Conservation (phyloP, 2,888 invertebrate genomes). For the Ormyrus thymus region DNA sequence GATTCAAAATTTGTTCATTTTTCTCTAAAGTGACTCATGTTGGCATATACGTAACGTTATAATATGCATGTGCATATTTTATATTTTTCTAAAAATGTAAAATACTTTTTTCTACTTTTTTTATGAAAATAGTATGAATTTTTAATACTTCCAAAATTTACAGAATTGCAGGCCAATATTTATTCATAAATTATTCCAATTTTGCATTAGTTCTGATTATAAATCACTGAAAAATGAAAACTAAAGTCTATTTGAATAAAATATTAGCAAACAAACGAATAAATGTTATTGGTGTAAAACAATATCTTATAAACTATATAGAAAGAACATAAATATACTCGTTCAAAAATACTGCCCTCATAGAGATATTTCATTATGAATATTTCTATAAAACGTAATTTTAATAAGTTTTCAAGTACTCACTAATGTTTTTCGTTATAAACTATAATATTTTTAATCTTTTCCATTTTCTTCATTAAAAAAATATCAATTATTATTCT, state of each 20-base stretch:
- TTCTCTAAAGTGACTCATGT: constrained; percentile 46
- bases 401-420: too few relatives aligned
- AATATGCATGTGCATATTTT: constrained; percentile 49
- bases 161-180: constrained; percentile 8
- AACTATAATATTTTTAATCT: constrained; percentile 1
- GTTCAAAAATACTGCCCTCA: constrained; percentile 6
- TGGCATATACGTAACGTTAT: constrained; percentile 51
- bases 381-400: too few relatives aligned
- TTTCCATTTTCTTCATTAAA: not conserved
- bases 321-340: constrained; percentile 28
- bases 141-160: constrained; percentile 25
- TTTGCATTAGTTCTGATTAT: constrained; percentile 16
- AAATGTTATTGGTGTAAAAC: constrained; percentile 45
- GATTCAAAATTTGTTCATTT: constrained; percentile 42
- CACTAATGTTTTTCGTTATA: not conserved
- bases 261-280: constrained; percentile 28
- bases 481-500: not conserved
- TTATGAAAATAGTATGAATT: constrained; percentile 24
- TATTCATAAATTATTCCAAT: constrained; percentile 13
- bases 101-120: constrained; percentile 36
- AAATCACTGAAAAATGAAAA: constrained; percentile 14
- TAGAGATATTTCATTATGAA: too few relatives aligned
- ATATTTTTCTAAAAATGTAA: constrained; percentile 55
- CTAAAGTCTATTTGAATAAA: constrained; percentile 19
- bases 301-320: constrained; percentile 27